Percentiles rank a stretch among this genome's conserved stretches.
phyloP scores from a whole-genome alignment of 1,140 invertebrate genomes.

The Probaryconus sp. region DNA sequence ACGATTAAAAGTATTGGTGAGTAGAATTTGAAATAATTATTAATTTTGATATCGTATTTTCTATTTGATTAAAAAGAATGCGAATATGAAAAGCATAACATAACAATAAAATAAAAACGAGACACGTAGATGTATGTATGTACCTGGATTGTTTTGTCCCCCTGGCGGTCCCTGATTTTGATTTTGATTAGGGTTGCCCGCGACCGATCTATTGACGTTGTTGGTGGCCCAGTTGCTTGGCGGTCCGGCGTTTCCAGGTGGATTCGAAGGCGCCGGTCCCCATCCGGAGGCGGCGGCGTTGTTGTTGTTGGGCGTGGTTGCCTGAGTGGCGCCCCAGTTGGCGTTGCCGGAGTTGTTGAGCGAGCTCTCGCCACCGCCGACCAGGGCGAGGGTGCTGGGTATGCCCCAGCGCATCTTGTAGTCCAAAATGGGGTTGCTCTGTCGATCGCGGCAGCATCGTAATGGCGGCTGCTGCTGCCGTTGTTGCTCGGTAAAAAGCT shows the following conservation, averaged over 20 bases:
- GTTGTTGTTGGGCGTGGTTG: constrained; percentile 81
- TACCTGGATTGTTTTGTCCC: constrained; percentile 70
- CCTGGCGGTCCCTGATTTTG: constrained; percentile 73
- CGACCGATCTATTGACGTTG: constrained; percentile 71
- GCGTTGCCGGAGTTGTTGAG: constrained; percentile 83
- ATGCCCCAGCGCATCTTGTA: constrained; percentile 80
- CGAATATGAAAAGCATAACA: neutral
- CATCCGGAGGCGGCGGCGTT: constrained; percentile 78
- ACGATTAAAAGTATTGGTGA: no score
- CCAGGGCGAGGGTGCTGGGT: constrained; percentile 80
- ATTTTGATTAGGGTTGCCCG: constrained; percentile 75
- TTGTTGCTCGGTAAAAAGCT: constrained; percentile 58
- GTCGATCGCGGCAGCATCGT: constrained; percentile 14
- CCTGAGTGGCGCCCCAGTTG: constrained; percentile 86
- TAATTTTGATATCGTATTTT: no score
- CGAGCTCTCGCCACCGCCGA: constrained; percentile 88
- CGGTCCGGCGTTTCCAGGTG: constrained; percentile 68
- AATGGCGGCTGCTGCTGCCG: neutral
- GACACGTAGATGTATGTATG: no score
- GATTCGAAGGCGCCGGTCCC: constrained; percentile 80
- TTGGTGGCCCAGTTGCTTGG: constrained; percentile 72
- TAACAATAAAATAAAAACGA: no score
- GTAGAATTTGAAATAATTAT: no score
- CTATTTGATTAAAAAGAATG: constrained; percentile 13
- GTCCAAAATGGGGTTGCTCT: constrained; percentile 56